A percentile compares a stretch with the other conserved stretches of the same genome.
These are phyloP conservation scores for Cromileptes altivelis DNA, from an alignment of 2,113 vertebrate species.

Conservation along the genomic window DNA sequence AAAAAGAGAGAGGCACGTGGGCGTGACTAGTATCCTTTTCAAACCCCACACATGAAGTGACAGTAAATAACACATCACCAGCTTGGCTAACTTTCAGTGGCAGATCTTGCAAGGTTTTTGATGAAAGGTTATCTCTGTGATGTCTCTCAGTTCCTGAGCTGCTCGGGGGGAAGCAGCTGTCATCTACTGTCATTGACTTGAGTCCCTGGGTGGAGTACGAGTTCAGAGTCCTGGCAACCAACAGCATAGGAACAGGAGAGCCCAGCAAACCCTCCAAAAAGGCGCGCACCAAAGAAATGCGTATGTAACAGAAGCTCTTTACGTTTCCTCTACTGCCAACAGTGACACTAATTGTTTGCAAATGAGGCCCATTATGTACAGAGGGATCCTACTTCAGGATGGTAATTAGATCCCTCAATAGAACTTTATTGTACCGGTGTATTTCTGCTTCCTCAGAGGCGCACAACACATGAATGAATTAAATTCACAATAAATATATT, in stretches of 20 bases:
- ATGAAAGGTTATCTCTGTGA: conserved; percentile 68
- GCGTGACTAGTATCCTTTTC: conserved; percentile 26
- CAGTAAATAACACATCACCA: conserved; percentile 58
- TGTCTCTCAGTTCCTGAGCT: conserved; percentile 89
- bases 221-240: conserved; percentile 93
- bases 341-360: not conserved
- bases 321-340: not conserved
- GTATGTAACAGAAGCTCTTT: conserved; percentile 82
- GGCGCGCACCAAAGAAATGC: conserved; percentile 91
- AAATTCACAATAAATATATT: conserved; percentile 19
- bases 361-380: not conserved
- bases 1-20: not conserved
- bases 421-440: not conserved
- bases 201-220: conserved; percentile 98
- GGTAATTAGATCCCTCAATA: conserved; percentile 25
- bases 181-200: conserved; percentile 90
- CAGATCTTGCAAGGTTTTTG: conserved; percentile 48
- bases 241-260: conserved; percentile 93
- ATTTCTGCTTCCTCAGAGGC: conserved; percentile 7
- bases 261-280: conserved; percentile 92
- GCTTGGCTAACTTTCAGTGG: conserved; percentile 39
- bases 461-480: conserved; percentile 13
- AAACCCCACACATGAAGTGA: conserved; percentile 30
- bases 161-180: conserved; percentile 90
- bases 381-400: not conserved